A percentile compares a stretch with the other conserved stretches of the same genome.
Evolutionary conservation across 2,888 invertebrate genomes (phyloP).

Genomic region (Dione juno): DNA sequence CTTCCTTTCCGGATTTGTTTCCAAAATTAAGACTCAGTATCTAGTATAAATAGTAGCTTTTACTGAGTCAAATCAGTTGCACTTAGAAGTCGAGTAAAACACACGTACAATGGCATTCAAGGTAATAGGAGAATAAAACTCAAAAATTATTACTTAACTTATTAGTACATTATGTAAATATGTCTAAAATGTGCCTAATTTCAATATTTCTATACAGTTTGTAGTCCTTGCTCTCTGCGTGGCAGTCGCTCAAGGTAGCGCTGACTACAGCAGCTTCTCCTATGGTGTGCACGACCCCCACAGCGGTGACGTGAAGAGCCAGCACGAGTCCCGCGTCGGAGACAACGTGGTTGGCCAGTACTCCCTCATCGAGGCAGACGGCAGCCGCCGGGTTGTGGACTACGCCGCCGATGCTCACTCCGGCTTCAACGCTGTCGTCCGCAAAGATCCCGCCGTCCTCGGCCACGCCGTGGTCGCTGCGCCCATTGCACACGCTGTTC

Average conservation of each 20-base stretch:
- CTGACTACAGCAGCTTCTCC: slow-evolving; percentile 70
- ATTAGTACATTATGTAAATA: neutral
- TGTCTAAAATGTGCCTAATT: neutral
- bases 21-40: slow-evolving; percentile 29
- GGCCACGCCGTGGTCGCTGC: slow-evolving; percentile 50
- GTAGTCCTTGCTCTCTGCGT: slow-evolving; percentile 59
- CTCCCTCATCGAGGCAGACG: slow-evolving; percentile 79
- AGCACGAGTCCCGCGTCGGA: slow-evolving; percentile 75
- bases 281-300: slow-evolving; percentile 79
- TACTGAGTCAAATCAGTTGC: slow-evolving; percentile 38
- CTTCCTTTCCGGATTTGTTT: slow-evolving; percentile 37
- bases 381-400: slow-evolving; percentile 79
- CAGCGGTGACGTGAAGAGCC: slow-evolving; percentile 80
- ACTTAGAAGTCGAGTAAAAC: slow-evolving; percentile 41
- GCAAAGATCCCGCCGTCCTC: slow-evolving; percentile 68
- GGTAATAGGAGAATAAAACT: slow-evolving; percentile 33
- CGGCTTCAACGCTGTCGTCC: slow-evolving; percentile 82
- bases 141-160: neutral
- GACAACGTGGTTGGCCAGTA: slow-evolving; percentile 78
- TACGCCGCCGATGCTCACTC: slow-evolving; percentile 77
- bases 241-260: slow-evolving; percentile 56
- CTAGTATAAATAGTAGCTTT: slow-evolving; percentile 45
- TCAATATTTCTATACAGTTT: slow-evolving; percentile 60
- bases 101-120: slow-evolving; percentile 45
- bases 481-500: slow-evolving; percentile 45